Percentiles rank a stretch among this genome's conserved stretches.
Conservation (phyloP, 2,113 vertebrate species). For the Patagioenas fasciata region DNA sequence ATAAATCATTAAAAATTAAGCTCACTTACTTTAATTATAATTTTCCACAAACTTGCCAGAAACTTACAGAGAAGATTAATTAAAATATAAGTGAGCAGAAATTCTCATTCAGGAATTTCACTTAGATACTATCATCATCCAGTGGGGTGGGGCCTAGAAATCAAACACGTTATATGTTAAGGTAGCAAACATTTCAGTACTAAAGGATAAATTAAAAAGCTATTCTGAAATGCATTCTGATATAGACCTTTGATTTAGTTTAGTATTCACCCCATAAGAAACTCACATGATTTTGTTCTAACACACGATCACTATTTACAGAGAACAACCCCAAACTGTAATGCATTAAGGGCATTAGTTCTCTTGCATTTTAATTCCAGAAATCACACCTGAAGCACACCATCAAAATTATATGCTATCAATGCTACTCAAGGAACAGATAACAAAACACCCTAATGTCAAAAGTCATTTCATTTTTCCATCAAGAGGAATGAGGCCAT, state of each 20-base stretch:
- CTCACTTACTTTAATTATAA: not conserved
- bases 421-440: slow-evolving; percentile 61
- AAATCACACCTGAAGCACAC: slow-evolving; percentile 41
- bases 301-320: not conserved
- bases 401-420: slow-evolving; percentile 58
- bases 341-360: not conserved
- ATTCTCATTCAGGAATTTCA: not conserved
- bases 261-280: not conserved
- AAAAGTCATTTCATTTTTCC: slow-evolving; percentile 74
- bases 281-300: not conserved
- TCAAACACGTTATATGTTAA: not conserved
- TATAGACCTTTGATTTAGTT: not conserved
- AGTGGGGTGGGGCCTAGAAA: not conserved
- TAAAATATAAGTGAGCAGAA: not conserved
- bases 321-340: not conserved
- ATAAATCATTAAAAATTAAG: not conserved
- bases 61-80: not conserved
- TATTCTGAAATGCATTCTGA: not conserved
- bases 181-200: not conserved
- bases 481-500: slow-evolving; percentile 65
- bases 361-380: slow-evolving; percentile 19
- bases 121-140: not conserved
- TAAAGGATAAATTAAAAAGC: not conserved
- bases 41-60: not conserved
- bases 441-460: slow-evolving; percentile 70